These are phyloP conservation scores for Sitobion miscanthi DNA, from an alignment of 1,140 invertebrate genomes.

Conservation along the genomic window DNA sequence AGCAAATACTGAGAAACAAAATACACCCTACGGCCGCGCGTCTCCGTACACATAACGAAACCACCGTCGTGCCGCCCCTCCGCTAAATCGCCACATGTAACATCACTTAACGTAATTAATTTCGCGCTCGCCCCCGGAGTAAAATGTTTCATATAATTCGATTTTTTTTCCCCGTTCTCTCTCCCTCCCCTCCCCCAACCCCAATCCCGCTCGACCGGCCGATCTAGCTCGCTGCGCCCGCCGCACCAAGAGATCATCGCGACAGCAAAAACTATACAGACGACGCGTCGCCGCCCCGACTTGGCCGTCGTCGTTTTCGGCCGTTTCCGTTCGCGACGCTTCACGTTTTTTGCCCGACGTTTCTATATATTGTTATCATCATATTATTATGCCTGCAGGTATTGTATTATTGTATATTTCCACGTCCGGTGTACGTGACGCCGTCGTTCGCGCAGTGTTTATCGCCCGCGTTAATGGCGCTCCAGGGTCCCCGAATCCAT, in stretches of 20 bases:
- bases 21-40: background rate
- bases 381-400: background rate
- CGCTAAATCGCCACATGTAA: background rate
- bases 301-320: background rate
- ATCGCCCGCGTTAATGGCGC: background rate
- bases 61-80: background rate
- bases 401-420: background rate
- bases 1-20: conserved; percentile 9
- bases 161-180: background rate
- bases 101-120: conserved; percentile 51
- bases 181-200: too few species aligned
- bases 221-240: background rate
- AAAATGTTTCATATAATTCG: background rate
- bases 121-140: conserved; percentile 27
- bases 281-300: background rate
- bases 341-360: background rate
- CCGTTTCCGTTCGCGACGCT: background rate
- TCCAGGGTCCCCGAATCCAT: background rate
- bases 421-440: background rate
- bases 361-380: background rate
- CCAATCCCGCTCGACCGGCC: background rate
- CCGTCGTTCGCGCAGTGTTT: too few species aligned
- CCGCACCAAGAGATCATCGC: too few species aligned
- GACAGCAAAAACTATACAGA: background rate
- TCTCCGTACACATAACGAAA: background rate